Base-by-base conservation (phyloP, 2,113 vertebrate genomes). In the Pseudonaja textilis region DNA sequence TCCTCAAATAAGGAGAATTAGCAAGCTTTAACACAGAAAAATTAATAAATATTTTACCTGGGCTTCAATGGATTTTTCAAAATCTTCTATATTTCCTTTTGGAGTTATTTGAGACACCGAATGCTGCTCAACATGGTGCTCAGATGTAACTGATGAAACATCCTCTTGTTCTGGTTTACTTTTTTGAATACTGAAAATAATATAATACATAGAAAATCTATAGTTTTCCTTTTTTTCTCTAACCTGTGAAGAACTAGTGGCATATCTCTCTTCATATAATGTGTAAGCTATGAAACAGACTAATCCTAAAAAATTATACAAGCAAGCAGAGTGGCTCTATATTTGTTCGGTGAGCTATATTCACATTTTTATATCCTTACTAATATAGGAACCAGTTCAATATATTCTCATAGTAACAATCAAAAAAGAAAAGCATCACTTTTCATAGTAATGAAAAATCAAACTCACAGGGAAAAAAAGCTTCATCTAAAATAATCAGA, bases 131-230 rank as follows among this genome's bases (percentile, higher is more conserved):
- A 94, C 88, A 42, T 93, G 57, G 55, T 91, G 89, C 47, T 5
- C 5, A 90, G 55, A 90, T 89, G 22, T 26, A 45, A 0, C 2
- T 93, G 88, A 61, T 81, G 42, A 52, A 23, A 23, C 54, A 85
- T 29, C 87, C 45, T 89, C 29, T 93, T 94, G 45, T 93, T 92
- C 50, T 88, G 93, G 88, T 47, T 96, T 0, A 64, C 52, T 92
- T 9, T 87, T 69, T 39, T 95, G 95, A 92, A 92, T 81, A 92
- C 97, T 97, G 94, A 95, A 95, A 90, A 94, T 89, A 93, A 26
- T 42, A 93, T 88, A 91, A 94, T 4, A 59, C 42, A 3, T 10
- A 56, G 6, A 57, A 14, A 89, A 26, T 89, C 23, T 92, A 92
- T 59, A 12, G 90, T 39, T 22, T 61, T 2, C 20, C 54, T 39